phyloP scores from a whole-genome alignment of 1,140 invertebrate species.

The Trichonephila inaurata region DNA sequence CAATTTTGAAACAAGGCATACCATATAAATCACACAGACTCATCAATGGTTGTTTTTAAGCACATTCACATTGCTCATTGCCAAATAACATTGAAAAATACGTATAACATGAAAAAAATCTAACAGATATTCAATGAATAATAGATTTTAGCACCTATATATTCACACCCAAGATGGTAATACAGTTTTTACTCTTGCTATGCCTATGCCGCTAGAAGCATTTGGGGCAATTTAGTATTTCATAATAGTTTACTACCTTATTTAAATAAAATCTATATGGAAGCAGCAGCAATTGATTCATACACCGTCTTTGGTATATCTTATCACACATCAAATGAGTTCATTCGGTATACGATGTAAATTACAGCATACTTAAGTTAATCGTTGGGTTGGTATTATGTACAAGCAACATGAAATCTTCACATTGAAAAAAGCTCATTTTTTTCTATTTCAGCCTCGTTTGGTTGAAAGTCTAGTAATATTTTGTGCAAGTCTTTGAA shows the following conservation, averaged over 20 bases:
- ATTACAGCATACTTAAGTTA: background rate
- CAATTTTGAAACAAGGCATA: no score
- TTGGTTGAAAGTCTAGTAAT: background rate
- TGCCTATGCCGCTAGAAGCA: background rate
- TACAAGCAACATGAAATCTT: conserved; percentile 29
- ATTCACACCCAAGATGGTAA: background rate
- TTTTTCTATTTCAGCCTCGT: background rate
- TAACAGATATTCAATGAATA: no score
- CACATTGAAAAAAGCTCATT: conserved; percentile 53
- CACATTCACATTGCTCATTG: no score
- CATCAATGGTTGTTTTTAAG: no score
- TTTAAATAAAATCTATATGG: background rate
- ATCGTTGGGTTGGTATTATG: conserved; percentile 5
- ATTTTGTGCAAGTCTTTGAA: background rate
- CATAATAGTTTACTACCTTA: background rate
- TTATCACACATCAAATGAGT: conserved; percentile 29
- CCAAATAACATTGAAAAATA: no score
- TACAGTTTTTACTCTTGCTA: background rate
- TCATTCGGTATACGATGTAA: background rate
- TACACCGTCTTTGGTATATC: background rate
- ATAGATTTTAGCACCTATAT: background rate
- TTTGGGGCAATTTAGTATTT: background rate
- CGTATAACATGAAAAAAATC: no score
- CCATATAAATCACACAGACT: no score
- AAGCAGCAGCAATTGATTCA: background rate